These are phyloP conservation scores for Zaprionus lachaisei DNA, from an alignment of 1,140 invertebrate genomes.

Conservation along the genomic window DNA sequence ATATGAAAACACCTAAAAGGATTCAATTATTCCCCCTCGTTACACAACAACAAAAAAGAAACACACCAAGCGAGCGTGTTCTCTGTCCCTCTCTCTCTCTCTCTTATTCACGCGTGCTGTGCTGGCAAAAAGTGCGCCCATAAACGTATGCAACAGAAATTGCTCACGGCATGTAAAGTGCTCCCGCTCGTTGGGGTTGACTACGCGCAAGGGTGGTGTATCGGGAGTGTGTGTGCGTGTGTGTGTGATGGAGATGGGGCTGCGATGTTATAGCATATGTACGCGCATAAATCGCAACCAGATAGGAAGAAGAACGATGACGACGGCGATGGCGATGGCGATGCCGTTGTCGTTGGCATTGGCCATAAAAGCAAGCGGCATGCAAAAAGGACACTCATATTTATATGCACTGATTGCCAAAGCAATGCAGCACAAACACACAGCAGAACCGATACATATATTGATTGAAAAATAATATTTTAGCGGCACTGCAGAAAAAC, in stretches of 20 bases:
- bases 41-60: conserved; percentile 62
- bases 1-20: conserved; percentile 81
- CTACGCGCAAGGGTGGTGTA: not conserved
- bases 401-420: conserved; percentile 82
- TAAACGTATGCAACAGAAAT: conserved; percentile 81
- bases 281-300: conserved; percentile 79
- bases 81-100: not conserved
- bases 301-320: conserved; percentile 56
- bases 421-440: conserved; percentile 69
- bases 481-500: conserved; percentile 31
- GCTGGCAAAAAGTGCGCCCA: conserved; percentile 66
- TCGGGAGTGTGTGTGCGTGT: conserved; percentile 4
- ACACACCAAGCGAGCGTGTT: not conserved
- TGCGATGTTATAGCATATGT: conserved; percentile 61
- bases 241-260: not conserved
- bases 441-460: conserved; percentile 36
- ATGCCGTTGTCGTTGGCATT: conserved; percentile 28
- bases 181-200: conserved; percentile 26
- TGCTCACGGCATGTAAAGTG: conserved; percentile 79
- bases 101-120: not conserved
- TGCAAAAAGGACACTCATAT: conserved; percentile 82
- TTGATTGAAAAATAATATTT: conserved; percentile 83
- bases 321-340: conserved; percentile 35
- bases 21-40: conserved; percentile 83
- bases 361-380: conserved; percentile 76